These are phyloP conservation scores for Rallus limicola DNA, from an alignment of 2,113 vertebrate species.

Conservation along the genomic window DNA sequence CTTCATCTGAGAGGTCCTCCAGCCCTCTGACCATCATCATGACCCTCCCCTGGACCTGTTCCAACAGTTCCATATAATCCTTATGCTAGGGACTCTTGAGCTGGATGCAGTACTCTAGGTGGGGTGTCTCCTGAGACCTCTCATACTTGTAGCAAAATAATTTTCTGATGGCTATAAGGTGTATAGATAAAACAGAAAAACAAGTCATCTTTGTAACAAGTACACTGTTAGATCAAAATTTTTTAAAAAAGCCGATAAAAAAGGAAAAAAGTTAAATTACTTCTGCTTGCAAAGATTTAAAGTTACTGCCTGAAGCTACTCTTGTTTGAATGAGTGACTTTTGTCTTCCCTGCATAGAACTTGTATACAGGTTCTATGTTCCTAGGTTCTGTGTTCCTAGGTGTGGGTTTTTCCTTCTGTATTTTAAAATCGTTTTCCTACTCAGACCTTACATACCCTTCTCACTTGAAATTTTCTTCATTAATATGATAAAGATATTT, in stretches of 20 bases:
- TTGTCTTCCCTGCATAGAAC: not conserved
- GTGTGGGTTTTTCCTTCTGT: not conserved
- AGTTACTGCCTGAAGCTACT: not conserved
- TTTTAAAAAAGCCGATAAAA: not conserved
- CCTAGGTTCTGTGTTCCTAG: not conserved
- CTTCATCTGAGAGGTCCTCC: too few species aligned
- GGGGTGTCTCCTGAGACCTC: too few species aligned
- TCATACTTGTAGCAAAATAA: not conserved
- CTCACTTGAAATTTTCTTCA: not conserved
- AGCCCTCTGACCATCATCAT: too few species aligned
- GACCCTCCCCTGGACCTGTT: too few species aligned
- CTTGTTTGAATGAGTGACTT: not conserved
- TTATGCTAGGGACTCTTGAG: too few species aligned
- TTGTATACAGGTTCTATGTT: not conserved
- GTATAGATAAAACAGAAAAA: not conserved
- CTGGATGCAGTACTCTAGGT: too few species aligned
- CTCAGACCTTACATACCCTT: not conserved
- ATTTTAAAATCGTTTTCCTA: not conserved
- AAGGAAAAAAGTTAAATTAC: not conserved
- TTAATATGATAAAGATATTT: not conserved
- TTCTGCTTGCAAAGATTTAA: not conserved
- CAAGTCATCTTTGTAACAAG: not conserved
- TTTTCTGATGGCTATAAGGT: not conserved
- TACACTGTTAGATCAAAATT: not conserved
- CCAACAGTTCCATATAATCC: too few species aligned